Evolutionary conservation across 2,797 vertebrate species (phyloP).

Genomic region (Channallabes apus): DNA sequence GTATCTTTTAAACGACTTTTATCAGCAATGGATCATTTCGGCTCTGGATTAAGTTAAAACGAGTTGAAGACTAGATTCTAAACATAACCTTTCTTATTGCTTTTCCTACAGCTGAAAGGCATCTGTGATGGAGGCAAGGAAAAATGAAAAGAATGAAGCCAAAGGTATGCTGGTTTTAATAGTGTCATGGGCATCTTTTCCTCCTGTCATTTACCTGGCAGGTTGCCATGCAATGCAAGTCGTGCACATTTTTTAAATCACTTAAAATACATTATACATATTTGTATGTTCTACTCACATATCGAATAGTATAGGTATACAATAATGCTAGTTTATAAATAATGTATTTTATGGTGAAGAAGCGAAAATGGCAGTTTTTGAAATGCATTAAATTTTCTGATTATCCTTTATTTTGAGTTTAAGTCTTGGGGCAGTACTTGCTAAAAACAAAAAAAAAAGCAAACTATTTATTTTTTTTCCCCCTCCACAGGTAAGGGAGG

Average conservation of each 20-base stretch:
- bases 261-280: neutral
- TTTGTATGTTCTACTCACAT: neutral
- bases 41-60: neutral
- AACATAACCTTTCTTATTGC: neutral
- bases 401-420: neutral
- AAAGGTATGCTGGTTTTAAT: conserved; percentile 44
- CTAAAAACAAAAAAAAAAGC: no score
- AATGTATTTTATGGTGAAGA: neutral
- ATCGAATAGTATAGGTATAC: neutral
- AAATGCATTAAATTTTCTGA: neutral
- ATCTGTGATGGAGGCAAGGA: conserved; percentile 51
- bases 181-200: neutral
- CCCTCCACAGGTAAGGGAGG: conserved; percentile 45
- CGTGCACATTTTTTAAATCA: neutral
- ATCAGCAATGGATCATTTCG: neutral
- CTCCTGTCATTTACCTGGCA: neutral
- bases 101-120: conserved; percentile 26
- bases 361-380: neutral
- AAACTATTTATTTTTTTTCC: neutral
- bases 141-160: conserved; percentile 56
- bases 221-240: no score
- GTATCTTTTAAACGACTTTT: neutral
- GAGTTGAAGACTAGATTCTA: neutral
- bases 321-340: neutral
- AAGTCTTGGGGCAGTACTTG: neutral